Conservation (phyloP, 1,140 invertebrate species). For the Cotesia glomerata region DNA sequence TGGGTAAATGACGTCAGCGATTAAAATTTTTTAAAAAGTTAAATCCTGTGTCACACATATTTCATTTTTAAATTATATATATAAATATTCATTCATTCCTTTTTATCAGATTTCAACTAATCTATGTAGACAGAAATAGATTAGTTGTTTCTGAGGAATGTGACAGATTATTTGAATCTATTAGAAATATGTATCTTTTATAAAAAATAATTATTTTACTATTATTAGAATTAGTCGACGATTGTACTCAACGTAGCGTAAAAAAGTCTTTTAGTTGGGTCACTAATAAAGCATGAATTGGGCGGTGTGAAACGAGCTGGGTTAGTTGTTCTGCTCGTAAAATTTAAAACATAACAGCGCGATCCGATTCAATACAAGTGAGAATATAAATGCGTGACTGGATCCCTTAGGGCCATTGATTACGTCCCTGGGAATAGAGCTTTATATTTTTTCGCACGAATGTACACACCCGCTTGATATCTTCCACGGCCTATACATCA, state of each 20-base stretch:
- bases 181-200: too few species aligned
- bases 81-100: too few species aligned
- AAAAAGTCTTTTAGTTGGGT: not conserved
- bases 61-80: too few species aligned
- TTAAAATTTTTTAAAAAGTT: too few species aligned
- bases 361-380: not conserved
- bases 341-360: slow-evolving; percentile 14
- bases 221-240: too few species aligned
- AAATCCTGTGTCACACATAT: too few species aligned
- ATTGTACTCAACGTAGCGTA: not conserved
- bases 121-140: too few species aligned
- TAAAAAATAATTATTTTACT: too few species aligned
- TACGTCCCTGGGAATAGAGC: slow-evolving; percentile 29
- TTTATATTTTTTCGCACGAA: slow-evolving; percentile 37
- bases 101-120: too few species aligned
- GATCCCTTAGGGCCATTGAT: slow-evolving; percentile 18
- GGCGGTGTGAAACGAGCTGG: slow-evolving; percentile 19
- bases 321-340: slow-evolving; percentile 13
- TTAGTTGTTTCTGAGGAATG: too few species aligned
- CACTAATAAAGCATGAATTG: slow-evolving; percentile 10
- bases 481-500: not conserved
- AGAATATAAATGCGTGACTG: slow-evolving; percentile 4
- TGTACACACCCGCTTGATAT: slow-evolving; percentile 10
- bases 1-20: too few species aligned
- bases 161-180: too few species aligned